A percentile compares a stretch with the other conserved stretches of the same genome.
phyloP scores from a whole-genome alignment of 1,140 invertebrate genomes.

The Medauroidea extradentata region DNA sequence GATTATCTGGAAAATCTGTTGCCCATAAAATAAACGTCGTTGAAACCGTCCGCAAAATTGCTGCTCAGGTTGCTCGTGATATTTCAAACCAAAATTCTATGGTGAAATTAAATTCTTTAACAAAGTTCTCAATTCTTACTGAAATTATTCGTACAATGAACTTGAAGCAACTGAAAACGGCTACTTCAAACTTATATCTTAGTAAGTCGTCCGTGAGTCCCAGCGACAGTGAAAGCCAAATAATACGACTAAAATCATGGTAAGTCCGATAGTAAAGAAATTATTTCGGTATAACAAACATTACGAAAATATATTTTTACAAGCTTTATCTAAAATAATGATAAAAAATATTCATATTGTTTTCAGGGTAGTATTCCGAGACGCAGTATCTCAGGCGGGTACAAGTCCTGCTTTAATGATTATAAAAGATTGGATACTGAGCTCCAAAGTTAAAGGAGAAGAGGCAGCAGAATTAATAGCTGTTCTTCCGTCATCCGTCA shows the following conservation, averaged over 20 bases:
- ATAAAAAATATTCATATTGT: neutral
- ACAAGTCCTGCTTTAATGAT: conserved; percentile 58
- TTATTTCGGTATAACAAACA: neutral
- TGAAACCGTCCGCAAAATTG: conserved; percentile 45
- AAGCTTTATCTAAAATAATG: neutral
- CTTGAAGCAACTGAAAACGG: conserved; percentile 48
- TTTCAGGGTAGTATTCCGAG: conserved; percentile 54
- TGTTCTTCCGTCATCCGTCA: conserved; percentile 45
- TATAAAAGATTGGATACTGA: conserved; percentile 55
- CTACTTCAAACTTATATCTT: conserved; percentile 43
- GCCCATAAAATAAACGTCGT: conserved; percentile 34
- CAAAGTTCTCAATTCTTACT: conserved; percentile 56
- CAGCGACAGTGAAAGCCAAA: neutral
- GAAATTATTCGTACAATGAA: conserved; percentile 55
- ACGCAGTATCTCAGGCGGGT: conserved; percentile 58
- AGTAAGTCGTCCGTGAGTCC: neutral
- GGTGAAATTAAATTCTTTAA: conserved; percentile 49
- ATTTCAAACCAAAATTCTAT: conserved; percentile 53
- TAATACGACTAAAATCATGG: neutral
- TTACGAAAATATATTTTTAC: neutral
- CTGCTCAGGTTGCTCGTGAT: conserved; percentile 51
- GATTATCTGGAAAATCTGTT: conserved; percentile 47
- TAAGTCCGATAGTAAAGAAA: neutral
- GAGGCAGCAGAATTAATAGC: conserved; percentile 54
- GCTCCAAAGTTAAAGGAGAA: conserved; percentile 46